A percentile compares a stretch with the other conserved stretches of the same genome.
phyloP scores from a whole-genome alignment of 2,888 invertebrate species.

The Chalcis sispes region DNA sequence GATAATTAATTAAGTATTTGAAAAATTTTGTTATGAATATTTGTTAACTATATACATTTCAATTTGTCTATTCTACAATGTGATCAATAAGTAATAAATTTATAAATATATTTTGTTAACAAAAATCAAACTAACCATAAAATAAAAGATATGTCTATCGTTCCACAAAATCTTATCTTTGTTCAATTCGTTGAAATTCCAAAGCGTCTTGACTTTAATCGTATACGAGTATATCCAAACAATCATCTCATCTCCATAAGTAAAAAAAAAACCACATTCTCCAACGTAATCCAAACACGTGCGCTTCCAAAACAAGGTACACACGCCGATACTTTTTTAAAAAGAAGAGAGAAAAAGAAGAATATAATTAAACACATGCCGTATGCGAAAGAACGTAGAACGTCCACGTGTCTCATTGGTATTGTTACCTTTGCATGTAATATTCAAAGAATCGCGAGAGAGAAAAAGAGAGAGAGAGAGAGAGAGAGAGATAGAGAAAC shows the following conservation, averaged over 20 bases:
- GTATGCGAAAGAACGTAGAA: too few species aligned
- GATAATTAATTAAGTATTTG: too few species aligned
- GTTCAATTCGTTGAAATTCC: not conserved
- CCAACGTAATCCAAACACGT: slow-evolving; percentile 29
- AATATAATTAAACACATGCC: too few species aligned
- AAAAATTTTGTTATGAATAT: too few species aligned
- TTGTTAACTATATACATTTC: too few species aligned
- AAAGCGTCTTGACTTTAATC: not conserved
- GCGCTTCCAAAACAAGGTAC: slow-evolving; percentile 6
- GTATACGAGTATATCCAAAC: not conserved
- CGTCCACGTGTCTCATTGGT: not conserved
- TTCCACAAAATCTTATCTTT: slow-evolving; percentile 19
- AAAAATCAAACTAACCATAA: too few species aligned
- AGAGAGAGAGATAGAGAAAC: not conserved
- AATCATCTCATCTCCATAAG: slow-evolving; percentile 2
- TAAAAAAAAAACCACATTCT: not conserved
- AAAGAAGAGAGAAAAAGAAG: slow-evolving; percentile 4
- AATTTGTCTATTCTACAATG: too few species aligned
- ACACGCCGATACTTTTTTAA: not conserved
- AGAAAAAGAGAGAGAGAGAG: not conserved
- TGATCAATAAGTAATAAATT: too few species aligned
- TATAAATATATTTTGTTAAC: too few species aligned
- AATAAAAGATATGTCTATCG: too few species aligned
- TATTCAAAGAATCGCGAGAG: not conserved
- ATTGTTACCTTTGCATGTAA: not conserved